phyloP scores from a whole-genome alignment of 30 jellyfish, hydroid and myxozoan species.

The Aurelia coerulea region DNA sequence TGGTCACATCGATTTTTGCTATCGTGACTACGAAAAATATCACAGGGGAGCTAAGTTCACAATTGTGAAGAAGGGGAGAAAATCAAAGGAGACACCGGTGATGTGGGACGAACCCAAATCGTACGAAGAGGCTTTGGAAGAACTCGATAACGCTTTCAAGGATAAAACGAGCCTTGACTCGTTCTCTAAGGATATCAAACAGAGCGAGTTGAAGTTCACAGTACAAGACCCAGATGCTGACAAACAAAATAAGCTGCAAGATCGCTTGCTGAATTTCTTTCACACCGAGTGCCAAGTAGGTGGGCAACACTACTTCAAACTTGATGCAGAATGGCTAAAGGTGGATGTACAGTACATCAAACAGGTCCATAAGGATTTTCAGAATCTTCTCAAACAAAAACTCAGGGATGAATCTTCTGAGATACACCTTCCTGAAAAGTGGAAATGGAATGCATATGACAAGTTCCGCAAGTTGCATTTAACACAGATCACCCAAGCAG shows the following conservation, averaged over 20 bases:
- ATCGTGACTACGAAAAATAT: neutral
- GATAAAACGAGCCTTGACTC: neutral
- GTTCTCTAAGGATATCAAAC: too few relatives aligned
- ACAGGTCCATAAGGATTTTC: neutral
- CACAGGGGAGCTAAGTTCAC: neutral
- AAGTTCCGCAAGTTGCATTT: too few relatives aligned
- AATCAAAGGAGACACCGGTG: neutral
- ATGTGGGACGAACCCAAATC: neutral
- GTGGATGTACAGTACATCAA: neutral
- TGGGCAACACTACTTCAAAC: neutral
- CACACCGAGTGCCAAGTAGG: neutral
- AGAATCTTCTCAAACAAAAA: neutral
- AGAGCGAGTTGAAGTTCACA: neutral
- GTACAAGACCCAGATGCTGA: neutral
- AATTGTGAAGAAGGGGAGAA: neutral
- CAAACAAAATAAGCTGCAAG: neutral
- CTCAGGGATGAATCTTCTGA: neutral
- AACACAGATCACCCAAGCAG: too few relatives aligned
- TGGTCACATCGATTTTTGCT: neutral
- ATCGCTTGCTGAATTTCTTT: neutral
- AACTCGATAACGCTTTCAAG: neutral
- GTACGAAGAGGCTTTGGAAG: neutral
- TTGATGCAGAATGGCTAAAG: constrained; percentile 1
- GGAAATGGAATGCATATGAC: neutral
- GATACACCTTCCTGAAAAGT: neutral